phyloP scores from a whole-genome alignment of 1,140 invertebrate species.

The Drosophila pseudoananassae region DNA sequence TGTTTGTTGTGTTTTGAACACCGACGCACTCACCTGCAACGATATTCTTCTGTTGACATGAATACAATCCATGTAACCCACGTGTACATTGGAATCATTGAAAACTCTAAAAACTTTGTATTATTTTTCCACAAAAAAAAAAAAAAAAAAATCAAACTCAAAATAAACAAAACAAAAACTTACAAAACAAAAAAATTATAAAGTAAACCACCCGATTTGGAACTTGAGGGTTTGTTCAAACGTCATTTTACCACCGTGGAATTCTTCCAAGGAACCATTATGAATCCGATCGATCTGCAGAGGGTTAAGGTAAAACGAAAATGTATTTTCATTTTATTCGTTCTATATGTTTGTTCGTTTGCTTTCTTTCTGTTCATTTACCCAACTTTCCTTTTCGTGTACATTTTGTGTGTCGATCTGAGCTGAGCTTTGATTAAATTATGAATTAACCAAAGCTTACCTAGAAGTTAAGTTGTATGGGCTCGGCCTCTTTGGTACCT shows the following conservation, averaged over 20 bases:
- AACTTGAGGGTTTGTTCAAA: conserved; percentile 99
- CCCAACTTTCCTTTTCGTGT: conserved; percentile 33
- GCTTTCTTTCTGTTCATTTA: conserved; percentile 53
- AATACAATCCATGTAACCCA: conserved; percentile 57
- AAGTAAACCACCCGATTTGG: conserved; percentile 97
- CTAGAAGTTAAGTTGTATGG: background rate
- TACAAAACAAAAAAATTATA: conserved; percentile 56
- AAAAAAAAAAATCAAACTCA: conserved; percentile 26
- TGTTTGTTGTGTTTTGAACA: conserved; percentile 55
- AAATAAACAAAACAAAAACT: conserved; percentile 22
- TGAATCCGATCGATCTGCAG: conserved; percentile 99
- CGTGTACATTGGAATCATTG: conserved; percentile 68
- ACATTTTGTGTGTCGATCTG: conserved; percentile 38
- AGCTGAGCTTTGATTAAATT: conserved; percentile 33
- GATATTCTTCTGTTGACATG: conserved; percentile 57
- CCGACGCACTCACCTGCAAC: conserved; percentile 37
- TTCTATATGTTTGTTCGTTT: conserved; percentile 73
- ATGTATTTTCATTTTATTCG: conserved; percentile 77
- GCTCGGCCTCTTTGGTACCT: conserved; percentile 33
- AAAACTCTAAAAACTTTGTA: conserved; percentile 75
- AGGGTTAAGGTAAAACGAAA: conserved; percentile 96
- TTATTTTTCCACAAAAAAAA: conserved; percentile 63
- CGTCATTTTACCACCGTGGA: conserved; percentile 99
- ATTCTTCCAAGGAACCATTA: conserved; percentile 99
- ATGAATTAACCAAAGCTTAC: conserved; percentile 45